Conservation (phyloP, 2,888 invertebrate species). For the Aporophyla nigra region DNA sequence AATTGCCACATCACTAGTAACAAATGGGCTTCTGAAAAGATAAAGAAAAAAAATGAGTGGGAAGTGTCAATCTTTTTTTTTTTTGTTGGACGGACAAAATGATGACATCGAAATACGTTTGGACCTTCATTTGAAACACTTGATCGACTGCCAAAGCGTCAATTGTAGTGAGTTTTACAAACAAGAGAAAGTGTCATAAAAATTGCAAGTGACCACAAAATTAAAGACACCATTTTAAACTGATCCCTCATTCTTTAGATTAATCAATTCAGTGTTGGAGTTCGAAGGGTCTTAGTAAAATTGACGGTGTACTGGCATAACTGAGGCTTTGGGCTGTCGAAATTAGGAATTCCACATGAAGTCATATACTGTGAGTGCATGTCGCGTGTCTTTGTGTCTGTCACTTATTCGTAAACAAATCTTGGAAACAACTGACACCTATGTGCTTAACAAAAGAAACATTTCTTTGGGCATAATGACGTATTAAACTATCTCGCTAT, state of each 20-base stretch:
- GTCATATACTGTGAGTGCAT: conserved; percentile 9
- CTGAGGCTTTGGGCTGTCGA: conserved; percentile 32
- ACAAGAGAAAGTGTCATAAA: conserved; percentile 69
- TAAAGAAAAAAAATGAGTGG: conserved; percentile 54
- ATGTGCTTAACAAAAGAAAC: neutral
- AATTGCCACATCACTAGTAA: conserved; percentile 78
- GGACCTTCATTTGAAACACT: conserved; percentile 67
- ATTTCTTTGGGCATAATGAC: neutral
- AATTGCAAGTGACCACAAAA: conserved; percentile 66
- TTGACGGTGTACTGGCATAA: conserved; percentile 23
- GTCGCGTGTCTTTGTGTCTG: conserved; percentile 34
- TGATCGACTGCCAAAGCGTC: conserved; percentile 78
- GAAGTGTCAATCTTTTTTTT: conserved; percentile 56
- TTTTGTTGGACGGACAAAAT: conserved; percentile 27
- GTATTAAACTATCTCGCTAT: neutral
- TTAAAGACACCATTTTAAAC: conserved; percentile 59
- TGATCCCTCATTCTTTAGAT: conserved; percentile 18
- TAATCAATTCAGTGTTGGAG: neutral
- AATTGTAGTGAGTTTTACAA: conserved; percentile 57
- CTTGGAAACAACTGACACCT: conserved; percentile 3
- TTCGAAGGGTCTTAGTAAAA: conserved; percentile 33
- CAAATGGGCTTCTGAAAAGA: conserved; percentile 76
- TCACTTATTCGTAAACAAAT: conserved; percentile 10
- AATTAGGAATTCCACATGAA: conserved; percentile 37
- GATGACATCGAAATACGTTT: conserved; percentile 40